phyloP scores from a whole-genome alignment of 2,113 vertebrate species.

The Syngnathus floridae region DNA sequence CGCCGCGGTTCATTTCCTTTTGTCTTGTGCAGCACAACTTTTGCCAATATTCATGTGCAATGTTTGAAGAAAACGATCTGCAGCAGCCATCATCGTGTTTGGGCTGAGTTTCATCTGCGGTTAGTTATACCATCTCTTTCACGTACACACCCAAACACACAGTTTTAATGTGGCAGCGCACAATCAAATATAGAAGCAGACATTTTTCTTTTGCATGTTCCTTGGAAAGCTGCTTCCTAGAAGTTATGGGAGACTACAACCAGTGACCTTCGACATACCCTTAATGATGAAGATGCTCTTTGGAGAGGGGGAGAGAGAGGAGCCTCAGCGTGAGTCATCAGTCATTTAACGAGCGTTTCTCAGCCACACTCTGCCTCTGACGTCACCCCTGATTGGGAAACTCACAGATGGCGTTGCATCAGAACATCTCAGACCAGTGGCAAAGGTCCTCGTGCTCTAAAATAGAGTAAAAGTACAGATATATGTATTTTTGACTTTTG shows the following conservation, averaged over 20 bases:
- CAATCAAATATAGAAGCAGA: constrained; percentile 44
- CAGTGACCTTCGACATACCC: constrained; percentile 5
- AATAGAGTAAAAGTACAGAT: not conserved
- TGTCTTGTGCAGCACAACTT: constrained; percentile 67
- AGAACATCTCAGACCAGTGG: not conserved
- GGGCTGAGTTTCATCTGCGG: constrained; percentile 14
- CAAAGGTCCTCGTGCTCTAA: not conserved
- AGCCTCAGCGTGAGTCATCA: constrained; percentile 37
- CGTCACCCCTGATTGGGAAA: constrained; percentile 26
- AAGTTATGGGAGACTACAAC: constrained; percentile 22
- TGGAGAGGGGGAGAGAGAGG: constrained; percentile 3
- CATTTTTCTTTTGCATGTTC: constrained; percentile 33
- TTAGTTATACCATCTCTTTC: constrained; percentile 7
- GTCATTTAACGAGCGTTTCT: constrained; percentile 18
- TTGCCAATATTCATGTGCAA: constrained; percentile 69
- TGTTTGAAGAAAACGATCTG: constrained; percentile 63
- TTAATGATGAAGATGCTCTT: constrained; percentile 19
- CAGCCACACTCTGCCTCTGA: not conserved
- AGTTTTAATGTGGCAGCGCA: constrained; percentile 4
- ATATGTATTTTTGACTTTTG: not conserved
- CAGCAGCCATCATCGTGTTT: constrained; percentile 40
- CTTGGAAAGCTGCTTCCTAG: constrained; percentile 9
- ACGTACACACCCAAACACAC: constrained; percentile 1
- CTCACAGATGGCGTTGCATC: constrained; percentile 9
- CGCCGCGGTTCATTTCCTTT: constrained; percentile 69